Evolutionary conservation across 2,888 invertebrate genomes (phyloP).

Genomic region (Lepidonotus clava): DNA sequence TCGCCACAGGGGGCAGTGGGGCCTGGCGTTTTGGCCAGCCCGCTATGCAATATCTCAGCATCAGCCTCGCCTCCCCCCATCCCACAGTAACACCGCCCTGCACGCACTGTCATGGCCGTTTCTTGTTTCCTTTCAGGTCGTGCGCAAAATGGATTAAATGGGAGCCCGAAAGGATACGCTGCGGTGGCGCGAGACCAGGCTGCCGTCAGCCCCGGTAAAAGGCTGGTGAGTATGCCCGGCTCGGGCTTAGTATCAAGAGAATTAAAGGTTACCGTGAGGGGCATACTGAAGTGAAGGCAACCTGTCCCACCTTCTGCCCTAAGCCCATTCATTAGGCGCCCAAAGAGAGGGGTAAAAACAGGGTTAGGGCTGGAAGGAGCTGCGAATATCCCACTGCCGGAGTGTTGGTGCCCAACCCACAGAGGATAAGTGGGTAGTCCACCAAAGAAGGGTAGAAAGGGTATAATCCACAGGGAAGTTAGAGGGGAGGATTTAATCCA

Average conservation of each 20-base stretch:
- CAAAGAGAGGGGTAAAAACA: conserved; percentile 1
- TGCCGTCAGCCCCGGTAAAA: not conserved
- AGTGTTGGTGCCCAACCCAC: too few relatives aligned
- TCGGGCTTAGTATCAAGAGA: not conserved
- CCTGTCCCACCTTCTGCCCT: not conserved
- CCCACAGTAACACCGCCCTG: too few relatives aligned
- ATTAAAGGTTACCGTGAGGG: not conserved
- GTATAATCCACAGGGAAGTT: too few relatives aligned
- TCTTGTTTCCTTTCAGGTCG: conserved; percentile 1
- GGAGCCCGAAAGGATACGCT: conserved; percentile 2
- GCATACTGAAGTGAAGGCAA: not conserved
- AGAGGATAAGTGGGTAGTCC: too few relatives aligned
- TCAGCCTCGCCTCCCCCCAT: too few relatives aligned
- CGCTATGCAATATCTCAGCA: too few relatives aligned
- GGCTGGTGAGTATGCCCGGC: conserved; percentile 8
- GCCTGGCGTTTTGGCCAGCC: too few relatives aligned
- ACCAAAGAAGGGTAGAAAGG: too few relatives aligned
- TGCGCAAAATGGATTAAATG: conserved; percentile 15
- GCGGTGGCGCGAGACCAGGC: not conserved
- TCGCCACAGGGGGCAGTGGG: too few relatives aligned
- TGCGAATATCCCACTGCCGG: too few relatives aligned
- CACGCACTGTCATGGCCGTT: not conserved
- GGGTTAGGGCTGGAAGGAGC: too few relatives aligned
- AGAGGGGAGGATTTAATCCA: too few relatives aligned
- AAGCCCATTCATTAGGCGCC: not conserved